Conservation (phyloP, 2,888 invertebrate species). For the Troides oblongomaculatus region DNA sequence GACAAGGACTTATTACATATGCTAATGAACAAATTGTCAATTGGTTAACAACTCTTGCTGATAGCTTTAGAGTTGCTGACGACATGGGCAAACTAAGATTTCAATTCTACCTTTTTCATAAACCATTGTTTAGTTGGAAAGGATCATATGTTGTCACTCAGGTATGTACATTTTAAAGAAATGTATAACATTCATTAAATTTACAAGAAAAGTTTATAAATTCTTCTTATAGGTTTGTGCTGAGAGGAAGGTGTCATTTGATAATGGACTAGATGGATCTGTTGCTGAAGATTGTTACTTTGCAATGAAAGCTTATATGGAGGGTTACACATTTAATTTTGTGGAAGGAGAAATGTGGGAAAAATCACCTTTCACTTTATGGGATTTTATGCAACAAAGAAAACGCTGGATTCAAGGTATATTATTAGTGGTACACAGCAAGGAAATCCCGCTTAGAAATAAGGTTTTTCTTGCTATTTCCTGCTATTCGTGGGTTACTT, state of each 20-base stretch:
- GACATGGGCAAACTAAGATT: constrained; percentile 98
- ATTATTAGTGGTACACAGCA: constrained; percentile 92
- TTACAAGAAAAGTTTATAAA: neutral
- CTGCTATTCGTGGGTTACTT: constrained; percentile 97
- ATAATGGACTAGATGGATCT: constrained; percentile 97
- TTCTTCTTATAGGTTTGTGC: constrained; percentile 85
- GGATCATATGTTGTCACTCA: constrained; percentile 98
- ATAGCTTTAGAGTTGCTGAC: constrained; percentile 97
- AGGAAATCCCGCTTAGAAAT: constrained; percentile 87
- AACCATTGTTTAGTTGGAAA: constrained; percentile 98
- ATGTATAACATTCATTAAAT: neutral
- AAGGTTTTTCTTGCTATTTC: constrained; percentile 92
- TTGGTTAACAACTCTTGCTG: constrained; percentile 97
- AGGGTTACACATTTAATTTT: constrained; percentile 96
- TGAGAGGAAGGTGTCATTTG: constrained; percentile 95
- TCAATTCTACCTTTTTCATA: constrained; percentile 95
- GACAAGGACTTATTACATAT: constrained; percentile 97
- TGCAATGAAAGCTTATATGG: constrained; percentile 95
- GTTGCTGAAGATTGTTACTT: constrained; percentile 99
- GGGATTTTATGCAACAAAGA: constrained; percentile 97
- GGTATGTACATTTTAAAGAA: constrained; percentile 70
- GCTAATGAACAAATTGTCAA: constrained; percentile 98
- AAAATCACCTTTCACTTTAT: constrained; percentile 96
- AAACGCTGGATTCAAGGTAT: constrained; percentile 98
- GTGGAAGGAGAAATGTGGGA: constrained; percentile 99